Evolutionary conservation across 2,888 invertebrate genomes (phyloP), one percentile per base, ranked within the genome.

Genomic region (Muscina levida): DNA sequence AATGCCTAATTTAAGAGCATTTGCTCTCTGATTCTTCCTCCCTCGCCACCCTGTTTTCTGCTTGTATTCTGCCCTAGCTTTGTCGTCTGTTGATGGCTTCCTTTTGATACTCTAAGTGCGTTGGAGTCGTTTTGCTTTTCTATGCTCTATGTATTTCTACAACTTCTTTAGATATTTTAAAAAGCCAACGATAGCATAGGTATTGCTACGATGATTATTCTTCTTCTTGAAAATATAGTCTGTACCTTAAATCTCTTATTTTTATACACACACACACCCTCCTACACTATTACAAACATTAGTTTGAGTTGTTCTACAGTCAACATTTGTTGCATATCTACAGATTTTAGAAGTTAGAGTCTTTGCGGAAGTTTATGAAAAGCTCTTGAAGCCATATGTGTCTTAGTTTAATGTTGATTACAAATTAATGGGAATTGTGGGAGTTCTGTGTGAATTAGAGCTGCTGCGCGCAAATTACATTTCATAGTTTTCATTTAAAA

Each of bases 391-490:
- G 17, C 65, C 62, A 53, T 31, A 31, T 31, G 31, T 31, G n/a
- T 31, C 31, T 8, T 65, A 51, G 15, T 62, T 65, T 72, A 72
- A 72, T 72, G 72, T 13, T 72, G 72, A 72, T 72, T 65, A 65
- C 42, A 72, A 72, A 72, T 62, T 65, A 72, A 53, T 62, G 48
- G 22, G 48, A 24, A 24, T n/a, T 53, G 5, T 53, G 24, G 13
- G 24, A 11, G 53, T 2, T 31, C 31, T 31, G 3, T 31, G 8
- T 31, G 31, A 31, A 31, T 31, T 5, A 31, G 31, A 31, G 31
- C 8, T 8, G 31, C 8, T 31, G 4, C 31, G 31, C 8, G 31
- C 4, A 31, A 8, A 31, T 5, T 31, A 31, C 31, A 31, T 31
- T 31, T 31, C 3, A 31, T 31, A 31, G n/a, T 31, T 31, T 31